Percentiles rank a stretch among this genome's conserved stretches.
phyloP scores from a whole-genome alignment of 2,888 invertebrate species.

The Drosophila seclusa region DNA sequence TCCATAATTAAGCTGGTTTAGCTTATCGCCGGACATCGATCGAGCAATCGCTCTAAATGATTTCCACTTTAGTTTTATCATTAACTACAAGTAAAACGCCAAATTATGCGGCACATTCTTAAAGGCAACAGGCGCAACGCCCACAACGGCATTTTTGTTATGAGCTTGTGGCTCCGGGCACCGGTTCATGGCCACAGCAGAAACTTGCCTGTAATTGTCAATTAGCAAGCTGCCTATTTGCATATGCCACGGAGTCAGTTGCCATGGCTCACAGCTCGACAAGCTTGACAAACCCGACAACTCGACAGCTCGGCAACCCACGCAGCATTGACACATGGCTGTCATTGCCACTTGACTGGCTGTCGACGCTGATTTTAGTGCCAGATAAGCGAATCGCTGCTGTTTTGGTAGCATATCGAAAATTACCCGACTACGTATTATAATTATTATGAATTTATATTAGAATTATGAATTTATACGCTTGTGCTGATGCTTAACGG shows the following conservation, averaged over 20 bases:
- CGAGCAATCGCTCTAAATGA: constrained; percentile 45
- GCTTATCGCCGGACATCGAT: constrained; percentile 37
- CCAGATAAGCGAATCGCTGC: constrained; percentile 45
- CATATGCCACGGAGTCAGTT: constrained; percentile 52
- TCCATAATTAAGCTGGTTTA: constrained; percentile 52
- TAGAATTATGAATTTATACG: constrained; percentile 30
- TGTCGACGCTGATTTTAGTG: constrained; percentile 35
- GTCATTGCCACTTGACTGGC: constrained; percentile 24
- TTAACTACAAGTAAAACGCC: constrained; percentile 9
- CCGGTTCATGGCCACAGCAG: constrained; percentile 43
- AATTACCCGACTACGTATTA: constrained; percentile 38
- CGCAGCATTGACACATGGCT: constrained; percentile 67
- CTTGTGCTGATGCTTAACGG: constrained; percentile 21
- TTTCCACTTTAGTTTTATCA: constrained; percentile 44
- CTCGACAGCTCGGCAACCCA: constrained; percentile 47
- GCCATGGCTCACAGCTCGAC: constrained; percentile 33
- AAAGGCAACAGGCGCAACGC: constrained; percentile 41
- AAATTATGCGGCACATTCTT: constrained; percentile 43
- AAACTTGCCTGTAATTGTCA: constrained; percentile 72
- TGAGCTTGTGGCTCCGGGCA: constrained; percentile 32
- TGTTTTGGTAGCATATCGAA: constrained; percentile 68
- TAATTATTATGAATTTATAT: constrained; percentile 37
- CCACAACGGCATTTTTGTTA: constrained; percentile 34
- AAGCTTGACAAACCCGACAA: constrained; percentile 2
- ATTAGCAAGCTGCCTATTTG: constrained; percentile 70